Base-by-base conservation (phyloP, 92 coral and sea anemone species). In the Epizoanthus fatuus region DNA sequence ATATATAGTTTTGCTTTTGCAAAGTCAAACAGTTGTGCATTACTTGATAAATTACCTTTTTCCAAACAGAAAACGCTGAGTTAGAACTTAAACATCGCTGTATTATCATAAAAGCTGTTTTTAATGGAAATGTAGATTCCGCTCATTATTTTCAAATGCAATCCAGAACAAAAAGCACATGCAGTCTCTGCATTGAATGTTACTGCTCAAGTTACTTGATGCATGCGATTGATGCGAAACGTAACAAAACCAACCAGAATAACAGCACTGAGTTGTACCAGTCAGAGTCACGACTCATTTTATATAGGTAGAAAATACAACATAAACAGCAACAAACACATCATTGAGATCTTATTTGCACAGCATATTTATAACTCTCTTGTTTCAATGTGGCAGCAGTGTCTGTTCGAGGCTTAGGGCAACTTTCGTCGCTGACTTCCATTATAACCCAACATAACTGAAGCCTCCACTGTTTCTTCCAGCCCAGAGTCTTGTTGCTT, bases 401-500 rank as follows among this genome's bases (percentile, higher is more conserved):
- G 35, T 44, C 47, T 44, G 47, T 44, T 44, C 47, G 47, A 74
- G 56, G 79, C 64, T 55, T 55, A 55, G 63, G 37, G 17, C 60
- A 55, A 12, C 79, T 74, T 74, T 74, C 79, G 14, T 35, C 65
- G 64, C 56, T 74, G 64, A 54, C 79, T 74, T 74, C 79, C 64
- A 66, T 73, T 84, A 39, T 55, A 71, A 55, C 74, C 59, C 58
- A 84, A 62, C 81, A 73, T 74, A 29, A 74, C 88, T 42, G 73
- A 84, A 40, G 82, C 88, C 64, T 72, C 81, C 32, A 73, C 58
- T 68, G 76, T 42, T 45, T 84, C 88, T 84, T 84, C 63, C 44
- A 84, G 68, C 49, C 83, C 77, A 70, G 88, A 37, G 74, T 84
- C 52, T 84, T 71, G 63, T 79, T 84, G 88, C 79, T 42, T 64